phyloP scores from a whole-genome alignment of 1,140 invertebrate species.

The Uloborus diversus region DNA sequence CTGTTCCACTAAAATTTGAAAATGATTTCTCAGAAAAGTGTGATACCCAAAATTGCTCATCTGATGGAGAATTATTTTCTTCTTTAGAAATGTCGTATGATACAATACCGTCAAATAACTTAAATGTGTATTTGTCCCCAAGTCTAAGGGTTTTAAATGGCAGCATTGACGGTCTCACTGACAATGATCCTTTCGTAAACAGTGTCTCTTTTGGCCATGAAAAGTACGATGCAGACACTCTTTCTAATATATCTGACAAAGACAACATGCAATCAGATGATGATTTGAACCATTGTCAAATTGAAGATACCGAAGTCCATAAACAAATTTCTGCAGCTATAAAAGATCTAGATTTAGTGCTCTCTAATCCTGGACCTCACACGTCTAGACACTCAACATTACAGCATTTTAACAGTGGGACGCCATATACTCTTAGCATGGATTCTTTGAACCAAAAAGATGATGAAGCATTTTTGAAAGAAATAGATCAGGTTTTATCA shows the following conservation, averaged over 20 bases:
- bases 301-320: conserved; percentile 68
- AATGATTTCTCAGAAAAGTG: conserved; percentile 18
- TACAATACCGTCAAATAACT: not conserved
- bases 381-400: not conserved
- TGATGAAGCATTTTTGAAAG: no score
- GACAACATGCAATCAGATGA: not conserved
- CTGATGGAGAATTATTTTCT: conserved; percentile 27
- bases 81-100: conserved; percentile 61
- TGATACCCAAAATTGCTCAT: conserved; percentile 16
- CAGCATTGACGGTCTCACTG: conserved; percentile 67
- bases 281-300: not conserved
- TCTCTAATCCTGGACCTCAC: conserved; percentile 64
- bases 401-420: not conserved
- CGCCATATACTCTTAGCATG: no score
- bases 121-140: conserved; percentile 71
- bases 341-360: conserved; percentile 72
- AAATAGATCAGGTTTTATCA: no score
- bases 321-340: conserved; percentile 74
- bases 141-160: conserved; percentile 71
- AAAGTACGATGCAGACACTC: not conserved
- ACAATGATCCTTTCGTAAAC: conserved; percentile 64
- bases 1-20: conserved; percentile 53
- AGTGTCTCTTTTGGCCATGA: conserved; percentile 5
- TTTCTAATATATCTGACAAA: conserved; percentile 11
- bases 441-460: no score